These are phyloP conservation scores for Zaprionus vittiger DNA, from an alignment of 1,140 invertebrate genomes.

Conservation along the genomic window DNA sequence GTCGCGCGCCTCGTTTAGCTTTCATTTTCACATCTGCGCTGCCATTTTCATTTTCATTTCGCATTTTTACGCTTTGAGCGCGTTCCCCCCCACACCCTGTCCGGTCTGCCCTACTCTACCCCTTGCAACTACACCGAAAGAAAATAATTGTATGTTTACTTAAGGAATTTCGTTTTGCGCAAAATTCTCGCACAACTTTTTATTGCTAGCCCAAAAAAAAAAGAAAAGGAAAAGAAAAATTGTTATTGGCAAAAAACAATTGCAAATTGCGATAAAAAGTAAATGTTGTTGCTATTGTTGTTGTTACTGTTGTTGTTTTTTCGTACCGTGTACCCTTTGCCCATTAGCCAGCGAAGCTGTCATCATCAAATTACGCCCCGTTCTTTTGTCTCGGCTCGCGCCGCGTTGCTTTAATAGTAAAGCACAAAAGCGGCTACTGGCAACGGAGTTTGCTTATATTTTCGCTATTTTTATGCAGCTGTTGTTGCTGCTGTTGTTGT, in stretches of 20 bases:
- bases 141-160: constrained; percentile 6
- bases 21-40: constrained; percentile 65
- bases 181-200: neutral
- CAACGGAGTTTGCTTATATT: constrained; percentile 8
- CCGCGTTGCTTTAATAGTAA: constrained; percentile 57
- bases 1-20: constrained; percentile 51
- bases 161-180: neutral
- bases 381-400: constrained; percentile 59
- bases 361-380: constrained; percentile 75
- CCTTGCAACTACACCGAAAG: neutral
- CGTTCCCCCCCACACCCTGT: neutral
- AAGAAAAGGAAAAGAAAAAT: neutral
- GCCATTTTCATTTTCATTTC: constrained; percentile 70
- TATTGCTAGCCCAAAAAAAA: neutral
- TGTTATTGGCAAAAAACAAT: constrained; percentile 2
- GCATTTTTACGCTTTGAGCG: constrained; percentile 56
- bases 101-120: neutral
- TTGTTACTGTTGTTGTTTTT: neutral
- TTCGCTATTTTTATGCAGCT: constrained; percentile 4
- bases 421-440: constrained; percentile 44
- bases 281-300: neutral
- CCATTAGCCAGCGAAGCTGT: constrained; percentile 54
- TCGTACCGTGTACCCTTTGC: constrained; percentile 9
- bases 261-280: neutral
- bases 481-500: neutral